Evolutionary conservation across 2,797 vertebrate genomes (phyloP).

Genomic region (Psittacula derbiana): DNA sequence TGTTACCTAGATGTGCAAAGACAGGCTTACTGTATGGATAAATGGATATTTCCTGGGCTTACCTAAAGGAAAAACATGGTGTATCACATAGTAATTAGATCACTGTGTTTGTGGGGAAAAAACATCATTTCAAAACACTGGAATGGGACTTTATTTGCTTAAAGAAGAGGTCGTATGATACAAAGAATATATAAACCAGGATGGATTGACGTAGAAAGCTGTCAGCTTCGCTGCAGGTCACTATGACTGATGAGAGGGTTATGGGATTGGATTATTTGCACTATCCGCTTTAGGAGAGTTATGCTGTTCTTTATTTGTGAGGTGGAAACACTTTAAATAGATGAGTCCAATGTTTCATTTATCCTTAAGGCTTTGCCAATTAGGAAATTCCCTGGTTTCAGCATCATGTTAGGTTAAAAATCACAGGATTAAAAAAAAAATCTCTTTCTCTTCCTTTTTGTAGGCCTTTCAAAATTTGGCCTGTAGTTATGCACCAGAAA

Average conservation of each 20-base stretch:
- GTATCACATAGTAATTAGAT: not conserved
- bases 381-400: not conserved
- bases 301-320: constrained; percentile 2
- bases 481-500: not conserved
- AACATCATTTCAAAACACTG: not conserved
- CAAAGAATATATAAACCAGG: constrained; percentile 35
- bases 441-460: not conserved
- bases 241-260: constrained; percentile 72
- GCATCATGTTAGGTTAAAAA: not conserved
- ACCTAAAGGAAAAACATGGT: not conserved
- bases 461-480: not conserved
- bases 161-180: not conserved
- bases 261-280: constrained; percentile 82
- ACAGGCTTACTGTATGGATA: not conserved
- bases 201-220: constrained; percentile 44
- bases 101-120: not conserved
- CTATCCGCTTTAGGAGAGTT: constrained; percentile 71
- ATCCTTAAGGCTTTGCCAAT: not conserved
- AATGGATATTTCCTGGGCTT: not conserved
- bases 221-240: constrained; percentile 45
- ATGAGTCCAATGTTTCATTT: constrained; percentile 1
- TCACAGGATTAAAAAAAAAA: not conserved
- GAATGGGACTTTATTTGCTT: not conserved
- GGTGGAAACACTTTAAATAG: constrained; percentile 42
- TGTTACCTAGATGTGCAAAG: not conserved